These are phyloP conservation scores for Liasis olivaceus DNA, from an alignment of 2,797 vertebrate genomes.

Conservation along the genomic window DNA sequence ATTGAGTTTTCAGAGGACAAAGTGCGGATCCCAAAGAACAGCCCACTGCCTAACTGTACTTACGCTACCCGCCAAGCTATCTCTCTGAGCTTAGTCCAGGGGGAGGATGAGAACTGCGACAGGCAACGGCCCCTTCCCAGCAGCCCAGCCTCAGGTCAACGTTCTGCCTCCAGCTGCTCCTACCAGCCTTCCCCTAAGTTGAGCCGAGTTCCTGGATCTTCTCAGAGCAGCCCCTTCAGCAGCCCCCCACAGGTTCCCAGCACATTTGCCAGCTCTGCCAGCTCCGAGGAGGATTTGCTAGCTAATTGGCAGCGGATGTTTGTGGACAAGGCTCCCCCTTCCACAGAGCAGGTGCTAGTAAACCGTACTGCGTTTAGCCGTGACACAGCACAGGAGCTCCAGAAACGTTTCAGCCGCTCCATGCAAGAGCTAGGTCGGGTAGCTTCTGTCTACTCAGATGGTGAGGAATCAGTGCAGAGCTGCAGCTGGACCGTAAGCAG, in stretches of 20 bases:
- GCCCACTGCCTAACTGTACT: constrained; percentile 94
- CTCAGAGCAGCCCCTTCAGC: constrained; percentile 81
- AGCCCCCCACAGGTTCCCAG: constrained; percentile 80
- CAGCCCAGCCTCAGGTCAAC: constrained; percentile 78
- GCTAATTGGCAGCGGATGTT: constrained; percentile 96
- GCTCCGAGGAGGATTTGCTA: constrained; percentile 92
- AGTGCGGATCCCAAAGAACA: constrained; percentile 95
- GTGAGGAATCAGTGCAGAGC: constrained; percentile 82
- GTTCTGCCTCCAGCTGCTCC: constrained; percentile 65
- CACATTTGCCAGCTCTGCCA: constrained; percentile 86
- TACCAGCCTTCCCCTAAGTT: constrained; percentile 66
- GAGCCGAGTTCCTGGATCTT: constrained; percentile 69
- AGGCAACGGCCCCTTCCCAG: constrained; percentile 74
- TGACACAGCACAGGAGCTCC: constrained; percentile 81
- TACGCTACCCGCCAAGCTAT: constrained; percentile 97
- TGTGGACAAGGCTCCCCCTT: constrained; percentile 87
- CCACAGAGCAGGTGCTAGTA: constrained; percentile 72
- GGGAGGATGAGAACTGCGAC: constrained; percentile 74
- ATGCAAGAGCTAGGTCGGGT: constrained; percentile 73
- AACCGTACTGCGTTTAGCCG: constrained; percentile 88
- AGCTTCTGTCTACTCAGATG: constrained; percentile 79
- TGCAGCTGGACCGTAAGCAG: constrained; percentile 83
- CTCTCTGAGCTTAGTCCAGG: constrained; percentile 92
- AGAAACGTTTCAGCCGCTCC: constrained; percentile 74
- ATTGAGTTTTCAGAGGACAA: constrained; percentile 97